Percentiles rank a stretch among this genome's conserved stretches.
These are phyloP conservation scores for Carcharodon carcharias DNA, from an alignment of 2,797 vertebrate species.

Conservation along the genomic window DNA sequence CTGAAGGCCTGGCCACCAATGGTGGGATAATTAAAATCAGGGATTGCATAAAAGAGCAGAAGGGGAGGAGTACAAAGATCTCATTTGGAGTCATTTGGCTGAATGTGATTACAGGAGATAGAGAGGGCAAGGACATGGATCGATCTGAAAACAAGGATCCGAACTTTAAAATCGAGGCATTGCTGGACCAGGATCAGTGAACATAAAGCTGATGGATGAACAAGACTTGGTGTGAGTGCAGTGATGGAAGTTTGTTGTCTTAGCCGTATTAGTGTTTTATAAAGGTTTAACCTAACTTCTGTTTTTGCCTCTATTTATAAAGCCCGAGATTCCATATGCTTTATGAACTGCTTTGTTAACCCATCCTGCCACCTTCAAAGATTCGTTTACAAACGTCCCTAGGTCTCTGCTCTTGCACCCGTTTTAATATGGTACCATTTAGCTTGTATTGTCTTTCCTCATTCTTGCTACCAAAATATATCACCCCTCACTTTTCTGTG, in stretches of 20 bases:
- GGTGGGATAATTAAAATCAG: background rate
- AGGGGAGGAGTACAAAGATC: background rate
- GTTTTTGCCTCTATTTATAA: too few relatives aligned
- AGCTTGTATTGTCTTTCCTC: background rate
- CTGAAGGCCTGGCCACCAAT: background rate
- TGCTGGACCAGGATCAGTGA: too few relatives aligned
- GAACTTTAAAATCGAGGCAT: background rate
- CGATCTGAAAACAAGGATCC: background rate
- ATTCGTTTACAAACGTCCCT: background rate
- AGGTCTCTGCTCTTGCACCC: background rate
- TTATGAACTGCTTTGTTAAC: too few relatives aligned
- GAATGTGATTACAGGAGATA: background rate
- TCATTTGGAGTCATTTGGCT: background rate
- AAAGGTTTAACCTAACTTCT: too few relatives aligned
- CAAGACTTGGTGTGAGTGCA: too few relatives aligned
- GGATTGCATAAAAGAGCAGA: background rate
- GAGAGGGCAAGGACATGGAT: background rate
- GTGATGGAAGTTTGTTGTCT: too few relatives aligned
- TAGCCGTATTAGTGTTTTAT: too few relatives aligned
- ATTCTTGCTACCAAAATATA: background rate
- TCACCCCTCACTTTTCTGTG: background rate
- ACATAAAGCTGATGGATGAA: too few relatives aligned
- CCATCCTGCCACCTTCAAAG: too few relatives aligned
- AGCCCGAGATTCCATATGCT: too few relatives aligned
- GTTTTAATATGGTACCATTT: background rate